phyloP scores from a whole-genome alignment of 1,140 invertebrate species.

The Popillia japonica region DNA sequence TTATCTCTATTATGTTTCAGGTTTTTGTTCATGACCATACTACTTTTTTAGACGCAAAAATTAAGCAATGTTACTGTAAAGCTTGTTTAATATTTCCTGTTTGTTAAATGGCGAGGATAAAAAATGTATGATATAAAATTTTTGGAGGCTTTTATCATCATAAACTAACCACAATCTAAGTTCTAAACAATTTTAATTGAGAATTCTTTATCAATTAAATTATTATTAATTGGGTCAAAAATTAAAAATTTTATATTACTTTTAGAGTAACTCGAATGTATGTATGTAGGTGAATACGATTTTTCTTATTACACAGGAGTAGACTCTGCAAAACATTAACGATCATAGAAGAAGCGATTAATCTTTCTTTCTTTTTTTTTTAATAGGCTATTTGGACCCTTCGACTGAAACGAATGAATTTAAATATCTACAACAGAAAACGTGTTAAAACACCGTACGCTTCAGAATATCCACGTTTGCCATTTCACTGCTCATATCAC shows the following conservation, averaged over 20 bases:
- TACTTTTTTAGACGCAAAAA: too few relatives aligned
- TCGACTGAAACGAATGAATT: conserved; percentile 47
- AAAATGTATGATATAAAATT: too few relatives aligned
- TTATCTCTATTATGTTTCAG: too few relatives aligned
- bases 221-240: background rate
- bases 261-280: too few relatives aligned
- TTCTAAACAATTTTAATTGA: too few relatives aligned
- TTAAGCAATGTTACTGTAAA: too few relatives aligned
- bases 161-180: too few relatives aligned
- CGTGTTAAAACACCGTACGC: conserved; percentile 50
- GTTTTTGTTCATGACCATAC: too few relatives aligned
- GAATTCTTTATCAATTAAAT: too few relatives aligned
- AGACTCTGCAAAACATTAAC: conserved; percentile 27
- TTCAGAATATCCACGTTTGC: background rate
- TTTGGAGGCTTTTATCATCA: too few relatives aligned
- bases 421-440: background rate
- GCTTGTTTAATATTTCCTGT: too few relatives aligned
- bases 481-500: background rate
- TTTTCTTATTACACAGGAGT: background rate
- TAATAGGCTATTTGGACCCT: conserved; percentile 54
- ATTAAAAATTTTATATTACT: background rate
- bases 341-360: conserved; percentile 23
- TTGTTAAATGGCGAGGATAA: too few relatives aligned
- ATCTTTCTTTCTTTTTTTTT: conserved; percentile 17
- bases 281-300: background rate